Evolutionary conservation across 2,888 invertebrate species (phyloP), one percentile per base, ranked within the genome.

Genomic region (Eutolmus rufibarbis): DNA sequence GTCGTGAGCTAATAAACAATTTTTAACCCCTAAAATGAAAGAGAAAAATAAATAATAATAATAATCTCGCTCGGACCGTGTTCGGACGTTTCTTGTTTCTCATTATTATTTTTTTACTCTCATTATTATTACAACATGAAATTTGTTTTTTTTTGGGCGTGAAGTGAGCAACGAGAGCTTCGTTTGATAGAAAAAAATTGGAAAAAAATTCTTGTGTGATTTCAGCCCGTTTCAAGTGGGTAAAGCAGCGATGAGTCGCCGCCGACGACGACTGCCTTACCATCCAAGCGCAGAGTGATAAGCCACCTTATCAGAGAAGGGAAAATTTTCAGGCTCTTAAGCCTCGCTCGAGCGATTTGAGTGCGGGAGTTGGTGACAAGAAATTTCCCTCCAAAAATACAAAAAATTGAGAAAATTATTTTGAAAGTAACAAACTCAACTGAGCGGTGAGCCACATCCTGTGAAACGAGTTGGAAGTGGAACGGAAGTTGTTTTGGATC

Each of bases 1-100:
- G n/a, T 51, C 51, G 43, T 46, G 51, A 51, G 56, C 81, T 31
- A 81, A 81, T 81, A 82, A 66, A 82, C 82, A 82, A 82, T 82
- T 82, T 40, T 46, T 46, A 46, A 66, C 66, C 66, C 66, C 51
- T 23, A 2, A 19, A 57, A 66, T 16, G 23, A 12, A 19, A 9
- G 28, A 1, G 12, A 40, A 12, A 40, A 40, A 9, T 40, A 12
- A 12, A 40, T 40, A 40, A 40, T 40, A 40, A 12, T 12, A 40
- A 40, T 40, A 40, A 40, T 40, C 12, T 57, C 57, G 23, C 3
- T n/a, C 57, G 8, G 5, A 23, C 57, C 57, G 57, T 57, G 57
- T 19, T 2, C 0, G 23, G 9, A 57, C 57, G 9, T 57, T 57
- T 82, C 34, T 82, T 16, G 56, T 82, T 57, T 57, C 34, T 37